Base-by-base conservation (phyloP, 23 tunicate genomes). In the Corella eumyota region DNA sequence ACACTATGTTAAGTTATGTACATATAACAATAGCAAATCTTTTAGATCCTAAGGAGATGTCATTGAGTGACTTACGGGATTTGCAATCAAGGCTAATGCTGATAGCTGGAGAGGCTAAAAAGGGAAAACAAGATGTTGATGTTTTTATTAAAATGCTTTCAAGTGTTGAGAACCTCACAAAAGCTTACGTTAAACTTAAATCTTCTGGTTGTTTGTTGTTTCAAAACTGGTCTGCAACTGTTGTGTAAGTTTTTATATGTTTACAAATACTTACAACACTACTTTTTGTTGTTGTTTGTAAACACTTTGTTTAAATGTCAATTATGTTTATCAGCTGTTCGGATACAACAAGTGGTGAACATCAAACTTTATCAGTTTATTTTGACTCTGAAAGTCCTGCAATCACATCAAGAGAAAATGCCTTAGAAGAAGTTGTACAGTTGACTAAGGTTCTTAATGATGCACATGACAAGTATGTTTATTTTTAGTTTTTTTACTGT, bases 21-120 rank as follows among this genome's bases (percentile, higher is more conserved):
- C 28, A 4, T 26, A 2, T 48, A 21, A 21, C 5, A 2, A 40
- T 40, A 15, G 15, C 15, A 15, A 9, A 9, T 40, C 11, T 9
- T 9, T 26, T 33, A 54, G 60, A 54, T 24, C 33, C 27, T 54
- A 25, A 26, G 30, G 45, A 32, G 1, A 72, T 79, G 77, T 55
- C 64, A 9, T 49, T 66, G 28, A 54, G 26, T 34, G 80, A 81
- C 25, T 56, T 81, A 40, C 74, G 36, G 53, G 80, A 81, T 30
- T 36, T 81, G 2, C 80, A 81, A 58, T 81, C 80, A 32, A 66
- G 68, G 25, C 60, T 81, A 17, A 81, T 81, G 90, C 60, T 81
- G 60, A 72, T 81, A 72, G 90, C 90, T 49, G 90, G 90, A 0
- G 80, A 81, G 38, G 80, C 90, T 44, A 80, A 81, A 0, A 59